Evolutionary conservation across 2,113 vertebrate genomes (phyloP).

Genomic region (Scophthalmus maximus): DNA sequence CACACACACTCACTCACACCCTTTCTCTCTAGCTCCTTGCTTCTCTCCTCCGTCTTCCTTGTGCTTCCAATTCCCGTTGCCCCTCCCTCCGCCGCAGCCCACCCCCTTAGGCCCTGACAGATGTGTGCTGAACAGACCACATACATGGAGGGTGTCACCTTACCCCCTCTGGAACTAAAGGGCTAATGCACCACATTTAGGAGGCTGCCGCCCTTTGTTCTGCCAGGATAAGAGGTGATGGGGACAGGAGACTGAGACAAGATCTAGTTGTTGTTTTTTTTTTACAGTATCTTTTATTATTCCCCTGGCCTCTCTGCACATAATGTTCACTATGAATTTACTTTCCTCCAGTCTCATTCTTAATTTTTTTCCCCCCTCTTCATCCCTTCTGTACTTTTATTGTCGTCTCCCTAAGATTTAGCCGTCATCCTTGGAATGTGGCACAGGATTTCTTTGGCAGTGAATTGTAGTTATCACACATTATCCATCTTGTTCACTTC

Average conservation of each 20-base stretch:
- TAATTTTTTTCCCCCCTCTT: not conserved
- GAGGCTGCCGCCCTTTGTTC: conserved; percentile 78
- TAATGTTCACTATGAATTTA: conserved; percentile 4
- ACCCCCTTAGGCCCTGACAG: conserved; percentile 78
- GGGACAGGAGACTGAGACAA: conserved; percentile 42
- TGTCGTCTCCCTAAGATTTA: conserved; percentile 1
- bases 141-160: conserved; percentile 83
- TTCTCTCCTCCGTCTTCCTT: conserved; percentile 50
- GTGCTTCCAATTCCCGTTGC: conserved; percentile 41
- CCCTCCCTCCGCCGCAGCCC: conserved; percentile 52
- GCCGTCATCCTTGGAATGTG: conserved; percentile 12
- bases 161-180: conserved; percentile 79
- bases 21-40: conserved; percentile 28
- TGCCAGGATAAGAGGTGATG: conserved; percentile 63
- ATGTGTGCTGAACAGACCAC: conserved; percentile 82
- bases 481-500: conserved; percentile 38
- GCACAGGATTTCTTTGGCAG: conserved; percentile 9
- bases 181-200: conserved; percentile 81
- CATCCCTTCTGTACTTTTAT: not conserved
- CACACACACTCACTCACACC: conserved; percentile 17
- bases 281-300: conserved; percentile 17
- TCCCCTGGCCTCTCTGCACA: not conserved
- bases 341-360: not conserved
- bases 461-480: conserved; percentile 24
- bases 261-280: conserved; percentile 23